Evolutionary conservation across 2,797 vertebrate genomes (phyloP), one percentile per base, ranked within the genome.

Genomic region (Gymnothorax javanicus): DNA sequence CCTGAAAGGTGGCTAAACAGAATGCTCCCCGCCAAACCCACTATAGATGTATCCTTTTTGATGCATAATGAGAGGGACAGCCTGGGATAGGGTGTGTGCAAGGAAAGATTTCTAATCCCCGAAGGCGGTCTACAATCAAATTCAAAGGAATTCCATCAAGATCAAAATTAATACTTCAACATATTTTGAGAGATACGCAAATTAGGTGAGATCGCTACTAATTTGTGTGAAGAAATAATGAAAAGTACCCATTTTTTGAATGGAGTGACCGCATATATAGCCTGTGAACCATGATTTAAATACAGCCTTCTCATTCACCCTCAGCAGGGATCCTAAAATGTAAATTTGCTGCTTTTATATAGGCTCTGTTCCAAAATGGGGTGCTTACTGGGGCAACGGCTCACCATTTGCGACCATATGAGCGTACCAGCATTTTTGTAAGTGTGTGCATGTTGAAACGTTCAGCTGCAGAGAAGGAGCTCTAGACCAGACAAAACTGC

Each of bases 361-460:
- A 50, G 43, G 43, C 33, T 20, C 75, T 50, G 1, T 54, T 52
- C 75, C 75, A 79, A 52, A 33, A 52, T 11, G 43, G 50, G 50
- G 77, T 54, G 77, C n/a, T 81, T 81, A 23, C 52, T 23, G 52
- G 77, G 50, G 56, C 77, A 56, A 81, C 83, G 64, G 81, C 60
- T 56, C 50, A 17, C 27, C 1, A 57, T 73, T 82, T 87, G 86
- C 83, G 13, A 64, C 54, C 54, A 82, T 69, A 50, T n/a, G 23
- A 83, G 81, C 52, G 6, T 59, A 25, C 20, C 52, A 33, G 54
- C n/a, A 43, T 43, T 43, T 43, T 43, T 43, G n/a, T 71, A 56
- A 15, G 81, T 67, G 7, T 83, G 56, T 87, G 86, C 27, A 50
- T 33, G 27, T 79, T 69, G 50, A 57, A 23, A 17, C 27, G 20